Conservation (phyloP, 2,797 vertebrate species). For the Takifugu ocellatus region DNA sequence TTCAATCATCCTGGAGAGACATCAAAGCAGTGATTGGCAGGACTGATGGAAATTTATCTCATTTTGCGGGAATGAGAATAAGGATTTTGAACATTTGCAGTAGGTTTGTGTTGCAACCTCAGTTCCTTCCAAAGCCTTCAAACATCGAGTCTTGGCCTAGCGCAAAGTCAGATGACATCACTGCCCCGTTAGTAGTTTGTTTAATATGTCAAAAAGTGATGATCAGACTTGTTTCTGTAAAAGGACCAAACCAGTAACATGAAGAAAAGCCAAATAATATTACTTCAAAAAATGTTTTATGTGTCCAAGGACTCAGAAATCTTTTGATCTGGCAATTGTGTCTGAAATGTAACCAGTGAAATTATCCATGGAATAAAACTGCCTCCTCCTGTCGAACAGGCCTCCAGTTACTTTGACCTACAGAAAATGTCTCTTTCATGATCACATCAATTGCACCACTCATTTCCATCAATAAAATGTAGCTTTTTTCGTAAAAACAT, state of each 20-base stretch:
- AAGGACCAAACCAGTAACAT: neutral
- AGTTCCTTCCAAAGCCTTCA: constrained; percentile 8
- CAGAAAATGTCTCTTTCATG: neutral
- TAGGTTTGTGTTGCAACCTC: neutral
- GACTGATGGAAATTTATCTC: neutral
- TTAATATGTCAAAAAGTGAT: neutral
- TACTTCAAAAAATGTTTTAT: neutral
- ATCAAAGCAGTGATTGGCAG: neutral
- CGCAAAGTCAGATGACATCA: constrained; percentile 15
- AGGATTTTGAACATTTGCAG: constrained; percentile 2
- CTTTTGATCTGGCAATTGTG: neutral
- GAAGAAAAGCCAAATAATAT: neutral
- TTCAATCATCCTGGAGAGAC: neutral
- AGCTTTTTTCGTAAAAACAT: constrained; percentile 14
- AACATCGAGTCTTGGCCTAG: constrained; percentile 15
- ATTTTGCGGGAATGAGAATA: constrained; percentile 17
- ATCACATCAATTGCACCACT: neutral
- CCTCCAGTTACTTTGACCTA: neutral
- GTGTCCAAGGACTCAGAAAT: neutral
- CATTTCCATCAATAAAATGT: neutral
- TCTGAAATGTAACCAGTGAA: constrained; percentile 1
- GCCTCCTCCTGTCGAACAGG: neutral
- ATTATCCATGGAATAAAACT: neutral
- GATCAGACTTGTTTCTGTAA: constrained; percentile 1
- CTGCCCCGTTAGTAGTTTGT: neutral